A percentile compares a stretch with the other conserved stretches of the same genome.
These are phyloP conservation scores for Drosophila suboccidentalis DNA, from an alignment of 2,888 invertebrate genomes.

Conservation along the genomic window DNA sequence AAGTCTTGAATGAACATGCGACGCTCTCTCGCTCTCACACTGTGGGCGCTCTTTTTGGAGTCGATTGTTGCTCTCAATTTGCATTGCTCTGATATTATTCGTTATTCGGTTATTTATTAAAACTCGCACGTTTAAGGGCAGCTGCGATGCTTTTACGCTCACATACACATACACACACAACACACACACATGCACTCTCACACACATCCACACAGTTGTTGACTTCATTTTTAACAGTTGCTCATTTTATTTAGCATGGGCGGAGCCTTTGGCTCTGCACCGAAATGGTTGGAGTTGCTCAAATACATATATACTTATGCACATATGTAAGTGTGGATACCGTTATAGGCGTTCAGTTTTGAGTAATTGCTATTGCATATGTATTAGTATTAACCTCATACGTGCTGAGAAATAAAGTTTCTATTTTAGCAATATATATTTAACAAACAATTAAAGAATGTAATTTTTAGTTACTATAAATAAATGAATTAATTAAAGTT, in stretches of 20 bases:
- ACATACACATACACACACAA: slow-evolving; percentile 16
- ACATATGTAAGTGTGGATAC: background rate
- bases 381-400: background rate
- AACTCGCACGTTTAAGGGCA: slow-evolving; percentile 67
- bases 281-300: slow-evolving; percentile 52
- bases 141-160: slow-evolving; percentile 40
- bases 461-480: background rate
- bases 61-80: slow-evolving; percentile 52
- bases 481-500: background rate
- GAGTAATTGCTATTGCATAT: slow-evolving; percentile 33
- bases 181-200: slow-evolving; percentile 5
- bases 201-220: slow-evolving; percentile 46
- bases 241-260: slow-evolving; percentile 73
- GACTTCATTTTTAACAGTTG: slow-evolving; percentile 77
- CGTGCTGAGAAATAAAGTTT: background rate
- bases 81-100: slow-evolving; percentile 80
- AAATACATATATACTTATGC: slow-evolving; percentile 5
- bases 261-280: slow-evolving; percentile 56
- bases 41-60: slow-evolving; percentile 18
- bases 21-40: slow-evolving; percentile 9
- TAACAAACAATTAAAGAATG: background rate
- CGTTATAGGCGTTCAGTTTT: slow-evolving; percentile 8
- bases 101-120: slow-evolving; percentile 76
- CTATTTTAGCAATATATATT: slow-evolving; percentile 1
- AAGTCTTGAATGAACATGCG: slow-evolving; percentile 32